A percentile compares a stretch with the other conserved stretches of the same genome.
These are phyloP conservation scores for Prosapia bicincta DNA, from an alignment of 2,888 invertebrate species.

Conservation along the genomic window DNA sequence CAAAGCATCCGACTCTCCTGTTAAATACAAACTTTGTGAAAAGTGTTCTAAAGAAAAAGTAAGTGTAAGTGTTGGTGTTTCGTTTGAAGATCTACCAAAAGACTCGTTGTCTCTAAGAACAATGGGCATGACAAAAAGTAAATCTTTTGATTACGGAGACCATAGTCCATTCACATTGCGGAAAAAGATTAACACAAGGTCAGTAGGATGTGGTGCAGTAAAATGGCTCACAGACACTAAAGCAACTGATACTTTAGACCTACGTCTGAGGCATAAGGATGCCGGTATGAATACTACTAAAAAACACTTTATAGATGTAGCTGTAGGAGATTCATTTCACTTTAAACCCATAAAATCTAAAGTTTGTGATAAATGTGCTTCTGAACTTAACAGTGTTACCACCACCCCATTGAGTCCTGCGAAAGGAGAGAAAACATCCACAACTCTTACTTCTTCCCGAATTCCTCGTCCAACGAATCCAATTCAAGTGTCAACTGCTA, in stretches of 20 bases:
- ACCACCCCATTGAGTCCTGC: slow-evolving; percentile 46
- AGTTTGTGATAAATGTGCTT: slow-evolving; percentile 59
- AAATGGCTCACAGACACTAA: slow-evolving; percentile 16
- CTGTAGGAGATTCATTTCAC: slow-evolving; percentile 50
- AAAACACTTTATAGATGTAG: slow-evolving; percentile 50
- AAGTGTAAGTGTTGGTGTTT: slow-evolving; percentile 59
- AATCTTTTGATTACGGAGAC: slow-evolving; percentile 59
- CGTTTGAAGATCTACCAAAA: slow-evolving; percentile 45
- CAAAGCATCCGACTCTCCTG: background rate
- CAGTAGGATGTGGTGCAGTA: slow-evolving; percentile 23
- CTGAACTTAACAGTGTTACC: slow-evolving; percentile 53
- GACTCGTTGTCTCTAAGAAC: slow-evolving; percentile 50
- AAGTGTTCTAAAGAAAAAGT: slow-evolving; percentile 52
- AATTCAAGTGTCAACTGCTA: background rate
- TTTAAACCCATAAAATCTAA: slow-evolving; percentile 44
- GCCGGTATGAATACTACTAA: slow-evolving; percentile 44
- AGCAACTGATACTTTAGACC: slow-evolving; percentile 33
- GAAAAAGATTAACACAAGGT: slow-evolving; percentile 40
- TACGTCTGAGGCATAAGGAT: slow-evolving; percentile 29
- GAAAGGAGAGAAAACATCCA: slow-evolving; percentile 15
- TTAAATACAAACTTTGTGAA: slow-evolving; percentile 49
- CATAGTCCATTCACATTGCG: slow-evolving; percentile 49
- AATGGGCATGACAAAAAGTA: slow-evolving; percentile 51
- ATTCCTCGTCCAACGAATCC: slow-evolving; percentile 30
- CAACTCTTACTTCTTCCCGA: slow-evolving; percentile 9